These are phyloP conservation scores for Drosophila ochracea DNA, from an alignment of 2,888 invertebrate genomes.

Conservation along the genomic window DNA sequence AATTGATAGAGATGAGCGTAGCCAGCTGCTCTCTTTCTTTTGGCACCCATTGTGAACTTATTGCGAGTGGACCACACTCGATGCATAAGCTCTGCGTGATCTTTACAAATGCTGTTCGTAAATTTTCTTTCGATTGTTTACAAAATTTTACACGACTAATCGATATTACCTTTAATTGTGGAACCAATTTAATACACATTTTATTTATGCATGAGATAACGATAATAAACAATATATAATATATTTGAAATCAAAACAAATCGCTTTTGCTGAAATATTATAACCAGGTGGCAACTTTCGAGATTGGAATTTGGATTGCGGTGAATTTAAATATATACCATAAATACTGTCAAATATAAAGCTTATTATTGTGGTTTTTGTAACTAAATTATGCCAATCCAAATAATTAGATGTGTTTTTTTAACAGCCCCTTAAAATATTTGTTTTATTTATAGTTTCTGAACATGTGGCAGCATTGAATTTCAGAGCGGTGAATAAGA, in stretches of 20 bases:
- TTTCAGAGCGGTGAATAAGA: neutral
- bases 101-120: neutral
- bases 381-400: neutral
- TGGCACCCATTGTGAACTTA: constrained; percentile 22
- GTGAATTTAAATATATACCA: constrained; percentile 19
- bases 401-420: neutral
- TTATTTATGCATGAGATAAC: neutral
- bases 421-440: neutral
- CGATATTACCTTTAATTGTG: constrained; percentile 7
- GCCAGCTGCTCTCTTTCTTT: constrained; percentile 21
- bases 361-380: neutral
- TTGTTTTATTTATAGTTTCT: neutral
- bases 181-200: neutral
- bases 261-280: neutral
- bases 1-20: constrained; percentile 27
- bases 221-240: neutral
- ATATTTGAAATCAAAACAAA: neutral
- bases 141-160: constrained; percentile 9
- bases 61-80: neutral
- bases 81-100: neutral
- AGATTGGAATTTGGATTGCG: constrained; percentile 1
- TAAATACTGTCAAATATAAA: constrained; percentile 5
- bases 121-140: neutral
- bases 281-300: neutral
- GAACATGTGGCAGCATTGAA: neutral